Evolutionary conservation across 2,797 vertebrate species (phyloP), one percentile per base, ranked within the genome.

Genomic region (Anguilla marmorata): DNA sequence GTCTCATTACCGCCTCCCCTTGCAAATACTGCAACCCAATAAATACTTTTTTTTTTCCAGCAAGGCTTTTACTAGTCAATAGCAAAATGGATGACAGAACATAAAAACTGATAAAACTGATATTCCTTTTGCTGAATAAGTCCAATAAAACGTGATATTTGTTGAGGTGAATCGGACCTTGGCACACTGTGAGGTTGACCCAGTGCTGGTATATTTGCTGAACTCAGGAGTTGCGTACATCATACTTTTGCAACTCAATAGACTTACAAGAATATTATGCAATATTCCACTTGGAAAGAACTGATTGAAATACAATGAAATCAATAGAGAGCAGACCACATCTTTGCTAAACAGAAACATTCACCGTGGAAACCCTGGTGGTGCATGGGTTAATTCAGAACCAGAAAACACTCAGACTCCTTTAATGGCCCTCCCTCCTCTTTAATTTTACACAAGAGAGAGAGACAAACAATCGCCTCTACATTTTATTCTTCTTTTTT

Each of bases 401-500:
- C 91, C 87, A 89, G 90, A 93, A 89, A 91, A 92, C 90, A 92
- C 93, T 94, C 92, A 87, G 89, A 90, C 91, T 92, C 90, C 90
- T 93, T 95, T 95, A 95, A 95, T 95, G 93, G 92, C 93, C 93
- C 93, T 88, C 93, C 91, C 90, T 90, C 90, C 85, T 86, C 84
- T 21, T 93, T 95, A 92, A 96, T 95, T 96, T 96, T 94, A 95
- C 93, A 94, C 95, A 95, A 95, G 84, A 93, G 96, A 96, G 96
- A 96, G 92, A 63, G 89, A 89, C 92, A 91, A 95, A 95, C 91
- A 91, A 90, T 95, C 95, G 95, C 92, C 94, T 96, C 95, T 95
- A 95, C 95, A 94, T 94, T 96, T 96, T 93, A 90, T 86, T 69
- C 63, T 69, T 4, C 58, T 63, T 88, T 85, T 92, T 93, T 89